Base-by-base conservation (phyloP, 1,140 invertebrate genomes). In the Sarcophaga peregrina region DNA sequence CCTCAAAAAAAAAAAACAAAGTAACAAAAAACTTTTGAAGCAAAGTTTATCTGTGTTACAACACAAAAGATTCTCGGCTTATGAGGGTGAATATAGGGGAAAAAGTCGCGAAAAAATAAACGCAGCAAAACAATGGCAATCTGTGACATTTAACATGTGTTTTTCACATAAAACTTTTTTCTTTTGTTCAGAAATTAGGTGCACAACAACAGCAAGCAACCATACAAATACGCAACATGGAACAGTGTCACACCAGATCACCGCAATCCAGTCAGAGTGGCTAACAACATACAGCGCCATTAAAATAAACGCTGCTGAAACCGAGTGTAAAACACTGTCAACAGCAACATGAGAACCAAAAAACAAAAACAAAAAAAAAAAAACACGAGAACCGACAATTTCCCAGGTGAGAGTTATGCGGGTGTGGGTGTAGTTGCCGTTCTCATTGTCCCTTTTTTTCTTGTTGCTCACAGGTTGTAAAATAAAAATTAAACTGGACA, bases 141-240 rank as follows among this genome's bases (percentile, higher is more conserved):
- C 74, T 76, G 74, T 78, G 75, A 78, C 75, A 78, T 47, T 78
- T 78, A 78, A 78, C 75, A 78, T 78, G 75, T 78, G 75, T 78
- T 78, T 78, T 78, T 78, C 75, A 52, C 75, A 20, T 78, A 52
- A 50, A 78, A 78, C 75, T 78, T 78, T 78, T 78, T 25, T 78
- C 75, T 50, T 78, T 78, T 50, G 17, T 50, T 15, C 47, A 20
- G 47, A 78, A 78, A 78, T 50, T 78, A 78, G 75, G 75, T 78
- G 75, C 75, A 72, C 45, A 47, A 48, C 74, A 76, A 15, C 74
- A 76, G 5, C n/a, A n/a, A n/a, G 20, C 62, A 68, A 25, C 17
- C n/a, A 37, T 48, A 76, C 74, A 76, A 76, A 78, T 50, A 78
- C 11, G 8, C 47, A 78, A 17, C 74, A 48, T 47, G 45, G 75